Conservation (phyloP, 2,888 invertebrate genomes). For the Phyllotreta striolata region DNA sequence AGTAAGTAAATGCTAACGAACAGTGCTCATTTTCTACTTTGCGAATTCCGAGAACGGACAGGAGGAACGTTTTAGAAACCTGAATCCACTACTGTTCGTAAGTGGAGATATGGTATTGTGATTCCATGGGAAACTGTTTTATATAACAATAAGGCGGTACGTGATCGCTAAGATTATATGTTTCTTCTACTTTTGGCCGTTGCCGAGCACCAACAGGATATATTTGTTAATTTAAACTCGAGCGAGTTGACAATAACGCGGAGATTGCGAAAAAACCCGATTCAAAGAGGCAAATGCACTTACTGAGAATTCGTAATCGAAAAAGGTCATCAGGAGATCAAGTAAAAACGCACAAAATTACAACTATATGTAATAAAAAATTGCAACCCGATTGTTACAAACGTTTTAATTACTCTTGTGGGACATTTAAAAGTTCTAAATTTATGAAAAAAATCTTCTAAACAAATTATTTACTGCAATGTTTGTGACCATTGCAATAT, state of each 20-base stretch:
- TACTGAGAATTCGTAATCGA: slow-evolving; percentile 1
- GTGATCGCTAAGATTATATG: slow-evolving; percentile 37
- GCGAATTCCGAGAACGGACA: not conserved
- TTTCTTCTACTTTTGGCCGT: slow-evolving; percentile 18
- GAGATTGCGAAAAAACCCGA: not conserved
- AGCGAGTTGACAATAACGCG: slow-evolving; percentile 15
- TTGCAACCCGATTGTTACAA: no score
- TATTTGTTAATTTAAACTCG: slow-evolving; percentile 14
- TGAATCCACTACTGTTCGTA: slow-evolving; percentile 10
- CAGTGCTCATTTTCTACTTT: no score
- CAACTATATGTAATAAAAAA: no score
- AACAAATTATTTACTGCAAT: no score
- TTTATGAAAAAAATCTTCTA: no score
- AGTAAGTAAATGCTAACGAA: slow-evolving; percentile 1
- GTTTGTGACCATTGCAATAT: no score
- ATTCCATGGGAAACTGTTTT: slow-evolving; percentile 41
- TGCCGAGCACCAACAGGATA: slow-evolving; percentile 15
- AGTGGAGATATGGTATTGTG: slow-evolving; percentile 42
- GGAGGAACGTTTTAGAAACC: not conserved
- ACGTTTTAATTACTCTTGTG: no score
- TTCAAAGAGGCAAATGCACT: slow-evolving; percentile 2
- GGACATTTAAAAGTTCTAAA: no score
- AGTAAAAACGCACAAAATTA: not conserved
- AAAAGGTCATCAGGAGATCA: slow-evolving; percentile 5
- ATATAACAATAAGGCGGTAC: slow-evolving; percentile 38